Base-by-base conservation (phyloP, 1,140 invertebrate genomes). In the Musca domestica region DNA sequence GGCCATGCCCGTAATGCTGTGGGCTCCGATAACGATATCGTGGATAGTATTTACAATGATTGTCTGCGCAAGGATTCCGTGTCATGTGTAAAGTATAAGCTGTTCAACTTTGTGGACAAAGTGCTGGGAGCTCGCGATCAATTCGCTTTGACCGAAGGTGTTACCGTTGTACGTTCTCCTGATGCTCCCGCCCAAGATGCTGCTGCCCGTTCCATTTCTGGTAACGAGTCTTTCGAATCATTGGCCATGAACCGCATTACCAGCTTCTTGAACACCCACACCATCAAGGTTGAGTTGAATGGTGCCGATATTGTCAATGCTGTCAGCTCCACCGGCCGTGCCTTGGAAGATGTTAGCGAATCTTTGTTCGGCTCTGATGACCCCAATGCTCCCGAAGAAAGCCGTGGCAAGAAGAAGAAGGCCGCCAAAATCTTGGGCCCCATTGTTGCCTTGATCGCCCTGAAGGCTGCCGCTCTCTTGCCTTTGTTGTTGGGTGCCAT, bases 81-180 rank as follows among this genome's bases (percentile, higher is more conserved):
- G 30, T 88, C 88, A 78, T 94, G 92, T 77, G 86, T 93, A 69
- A 93, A 93, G 79, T 91, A 92, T 84, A 93, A 93, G 77, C 86
- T 94, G 70, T 92, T 92, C 83, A 88, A 90, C 0, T 92, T 89
- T 80, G 89, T 93, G 25, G 92, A 93, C 82, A 92, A 92, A 78
- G 89, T 91, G 84, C 83, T 93, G 20, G 86, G 87, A 1, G 87
- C 90, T 71, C 92, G 90, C 80, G 91, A 93, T 71, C 87, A 87
- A 58, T 92, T 92, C 74, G 88, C 88, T 1, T 77, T 94, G 15
- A 89, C 90, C 66, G 91, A 94, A 70, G 91, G 91, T 20, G 90
- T 93, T 17, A 92, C 91, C 3, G 89, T 93, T 10, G 89, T 92
- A n/a, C 90, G 90, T 76, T 91, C 88, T 0, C 74, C 86, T 4